These are phyloP conservation scores for Sinocyclocheilus anshuiensis DNA, from an alignment of 2,113 vertebrate species.

Conservation along the genomic window DNA sequence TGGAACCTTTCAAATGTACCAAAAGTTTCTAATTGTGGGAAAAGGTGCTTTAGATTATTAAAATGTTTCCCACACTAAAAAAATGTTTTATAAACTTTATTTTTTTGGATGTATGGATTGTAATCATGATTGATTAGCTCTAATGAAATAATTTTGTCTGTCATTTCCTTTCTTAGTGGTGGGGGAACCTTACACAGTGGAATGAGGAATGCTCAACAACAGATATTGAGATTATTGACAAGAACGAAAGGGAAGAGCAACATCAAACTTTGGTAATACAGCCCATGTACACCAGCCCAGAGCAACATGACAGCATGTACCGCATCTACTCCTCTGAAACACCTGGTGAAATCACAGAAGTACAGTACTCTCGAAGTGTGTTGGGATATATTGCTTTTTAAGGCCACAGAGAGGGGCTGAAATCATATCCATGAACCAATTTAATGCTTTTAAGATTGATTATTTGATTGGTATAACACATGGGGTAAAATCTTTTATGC, in stretches of 20 bases:
- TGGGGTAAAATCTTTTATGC: neutral
- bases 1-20: neutral
- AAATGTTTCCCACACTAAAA: neutral
- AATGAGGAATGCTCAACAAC: conserved; percentile 44
- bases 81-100: no score
- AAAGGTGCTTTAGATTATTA: neutral
- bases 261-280: conserved; percentile 7
- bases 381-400: conserved; percentile 42
- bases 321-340: conserved; percentile 24
- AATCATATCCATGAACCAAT: neutral
- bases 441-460: neutral
- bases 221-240: conserved; percentile 46
- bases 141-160: neutral
- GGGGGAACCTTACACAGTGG: conserved; percentile 8
- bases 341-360: neutral
- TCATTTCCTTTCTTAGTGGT: conserved; percentile 28
- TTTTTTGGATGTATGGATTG: neutral
- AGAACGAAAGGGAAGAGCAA: conserved; percentile 11
- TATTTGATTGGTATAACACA: neutral
- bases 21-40: neutral
- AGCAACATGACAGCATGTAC: neutral
- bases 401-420: neutral
- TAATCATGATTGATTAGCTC: neutral
- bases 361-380: neutral
- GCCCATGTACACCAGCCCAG: neutral